Conservation (phyloP, 2,888 invertebrate genomes). For the Liopterus haemorrhoidalis region DNA sequence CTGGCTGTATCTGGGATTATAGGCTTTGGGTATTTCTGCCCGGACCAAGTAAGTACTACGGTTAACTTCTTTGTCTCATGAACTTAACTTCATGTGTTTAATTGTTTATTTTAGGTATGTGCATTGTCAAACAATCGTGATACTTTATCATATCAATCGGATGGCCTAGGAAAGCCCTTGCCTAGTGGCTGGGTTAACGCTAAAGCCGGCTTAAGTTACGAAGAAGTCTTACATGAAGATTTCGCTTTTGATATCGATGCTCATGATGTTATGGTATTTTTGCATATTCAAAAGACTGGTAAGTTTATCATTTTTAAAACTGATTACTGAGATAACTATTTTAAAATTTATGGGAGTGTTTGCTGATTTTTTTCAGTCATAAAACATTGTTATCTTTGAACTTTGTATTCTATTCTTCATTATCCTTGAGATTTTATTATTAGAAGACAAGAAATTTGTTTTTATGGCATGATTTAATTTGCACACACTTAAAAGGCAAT, state of each 20-base stretch:
- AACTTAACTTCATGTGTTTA: neutral
- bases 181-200: constrained; percentile 44
- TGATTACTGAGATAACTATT: neutral
- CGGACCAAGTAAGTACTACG: constrained; percentile 65
- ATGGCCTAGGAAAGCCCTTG: constrained; percentile 46
- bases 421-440: too few species aligned
- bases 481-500: too few species aligned
- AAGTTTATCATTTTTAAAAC: constrained; percentile 25
- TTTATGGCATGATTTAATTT: too few species aligned
- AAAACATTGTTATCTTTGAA: too few species aligned
- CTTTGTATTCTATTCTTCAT: too few species aligned
- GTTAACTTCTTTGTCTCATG: constrained; percentile 2
- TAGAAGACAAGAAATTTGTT: too few species aligned
- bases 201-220: constrained; percentile 71
- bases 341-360: neutral
- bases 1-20: constrained; percentile 80
- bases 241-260: constrained; percentile 86
- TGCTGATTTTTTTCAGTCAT: neutral
- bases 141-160: constrained; percentile 44
- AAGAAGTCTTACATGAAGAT: constrained; percentile 79
- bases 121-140: constrained; percentile 61
- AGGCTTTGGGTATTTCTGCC: constrained; percentile 85
- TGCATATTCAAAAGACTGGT: constrained; percentile 98
- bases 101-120: constrained; percentile 54
- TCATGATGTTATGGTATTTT: constrained; percentile 94